Percentiles rank a stretch among this genome's conserved stretches.
Evolutionary conservation across 2,113 vertebrate genomes (phyloP).

Genomic region (Cyanistes caeruleus): DNA sequence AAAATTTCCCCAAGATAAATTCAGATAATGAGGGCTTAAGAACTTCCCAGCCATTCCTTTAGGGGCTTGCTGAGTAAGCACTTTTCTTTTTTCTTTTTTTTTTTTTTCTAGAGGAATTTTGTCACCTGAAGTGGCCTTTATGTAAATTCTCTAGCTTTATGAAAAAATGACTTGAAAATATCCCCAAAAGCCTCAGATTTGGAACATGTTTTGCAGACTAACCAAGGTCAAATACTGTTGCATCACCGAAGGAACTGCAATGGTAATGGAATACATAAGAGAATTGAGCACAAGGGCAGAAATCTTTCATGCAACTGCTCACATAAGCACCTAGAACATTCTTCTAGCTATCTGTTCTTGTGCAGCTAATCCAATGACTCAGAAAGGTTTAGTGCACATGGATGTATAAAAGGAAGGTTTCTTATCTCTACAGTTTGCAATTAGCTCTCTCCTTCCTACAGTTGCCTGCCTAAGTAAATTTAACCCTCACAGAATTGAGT

Average conservation of each 20-base stretch:
- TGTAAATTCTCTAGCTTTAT: not conserved
- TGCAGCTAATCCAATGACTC: not conserved
- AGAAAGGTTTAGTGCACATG: not conserved
- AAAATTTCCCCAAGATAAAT: not conserved
- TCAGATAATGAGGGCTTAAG: not conserved
- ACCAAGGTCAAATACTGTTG: not conserved
- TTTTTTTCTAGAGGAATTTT: not conserved
- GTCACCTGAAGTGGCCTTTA: not conserved
- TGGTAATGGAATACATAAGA: not conserved
- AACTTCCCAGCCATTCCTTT: not conserved
- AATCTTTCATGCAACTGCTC: not conserved
- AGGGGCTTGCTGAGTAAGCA: not conserved
- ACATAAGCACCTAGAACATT: not conserved
- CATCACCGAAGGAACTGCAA: not conserved
- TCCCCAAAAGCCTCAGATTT: not conserved
- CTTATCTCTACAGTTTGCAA: not conserved
- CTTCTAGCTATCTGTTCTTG: not conserved
- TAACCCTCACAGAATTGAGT: not conserved
- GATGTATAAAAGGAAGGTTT: not conserved
- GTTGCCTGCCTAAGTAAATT: not conserved
- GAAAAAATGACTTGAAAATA: not conserved
- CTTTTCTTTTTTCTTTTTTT: not conserved
- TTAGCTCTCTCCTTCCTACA: not conserved
- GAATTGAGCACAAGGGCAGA: not conserved
- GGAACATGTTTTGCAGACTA: not conserved